Percentiles rank a stretch among this genome's conserved stretches.
These are phyloP conservation scores for Agriotes lineatus DNA, from an alignment of 2,888 invertebrate species.

Conservation along the genomic window DNA sequence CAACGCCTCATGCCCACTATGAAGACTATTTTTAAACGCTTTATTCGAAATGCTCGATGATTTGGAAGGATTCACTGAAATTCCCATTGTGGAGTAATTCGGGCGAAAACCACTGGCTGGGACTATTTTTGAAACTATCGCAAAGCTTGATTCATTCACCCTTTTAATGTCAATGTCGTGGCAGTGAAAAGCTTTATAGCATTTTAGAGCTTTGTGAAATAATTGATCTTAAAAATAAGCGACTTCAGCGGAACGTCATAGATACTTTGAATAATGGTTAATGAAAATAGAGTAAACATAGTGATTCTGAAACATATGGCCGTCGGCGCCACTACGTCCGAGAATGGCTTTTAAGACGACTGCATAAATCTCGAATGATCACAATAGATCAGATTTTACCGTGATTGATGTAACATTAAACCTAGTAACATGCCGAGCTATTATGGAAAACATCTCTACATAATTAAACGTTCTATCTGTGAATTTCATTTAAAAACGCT, in stretches of 20 bases:
- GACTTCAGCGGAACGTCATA: not conserved
- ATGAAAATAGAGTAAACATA: constrained; percentile 1
- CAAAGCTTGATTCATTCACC: not conserved
- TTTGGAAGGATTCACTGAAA: constrained; percentile 10
- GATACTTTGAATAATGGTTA: not conserved
- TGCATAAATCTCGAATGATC: no score
- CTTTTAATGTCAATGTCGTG: not conserved
- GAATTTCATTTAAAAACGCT: no score
- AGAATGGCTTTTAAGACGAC: no score
- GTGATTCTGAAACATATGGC: not conserved
- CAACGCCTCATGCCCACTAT: constrained; percentile 7
- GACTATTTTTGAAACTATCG: not conserved
- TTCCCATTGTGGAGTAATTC: not conserved
- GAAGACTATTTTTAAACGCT: constrained; percentile 7
- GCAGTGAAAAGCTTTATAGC: not conserved
- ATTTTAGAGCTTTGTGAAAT: no score
- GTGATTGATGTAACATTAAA: no score
- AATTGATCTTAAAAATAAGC: not conserved
- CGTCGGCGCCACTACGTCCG: not conserved
- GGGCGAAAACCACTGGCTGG: not conserved
- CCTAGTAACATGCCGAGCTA: no score
- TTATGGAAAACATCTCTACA: no score
- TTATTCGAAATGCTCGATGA: not conserved
- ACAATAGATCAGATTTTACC: no score
- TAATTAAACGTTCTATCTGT: no score